Evolutionary conservation across 2,797 vertebrate genomes (phyloP).

Genomic region (Argentina silus): DNA sequence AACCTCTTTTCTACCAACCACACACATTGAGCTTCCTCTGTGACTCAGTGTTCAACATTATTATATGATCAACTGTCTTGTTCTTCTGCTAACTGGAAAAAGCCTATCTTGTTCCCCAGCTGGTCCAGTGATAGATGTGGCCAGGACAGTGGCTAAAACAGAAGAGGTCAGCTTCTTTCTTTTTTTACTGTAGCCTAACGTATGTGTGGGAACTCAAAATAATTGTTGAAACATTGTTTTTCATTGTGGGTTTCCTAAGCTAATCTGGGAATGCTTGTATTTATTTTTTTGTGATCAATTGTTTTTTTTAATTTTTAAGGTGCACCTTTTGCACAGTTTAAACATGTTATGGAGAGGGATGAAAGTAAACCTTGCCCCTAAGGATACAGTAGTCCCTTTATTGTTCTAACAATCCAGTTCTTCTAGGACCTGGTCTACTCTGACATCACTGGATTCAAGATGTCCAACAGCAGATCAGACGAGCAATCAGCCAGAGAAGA

Average conservation of each 20-base stretch:
- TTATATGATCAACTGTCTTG: no score
- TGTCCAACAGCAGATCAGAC: neutral
- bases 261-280: neutral
- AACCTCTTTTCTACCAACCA: neutral
- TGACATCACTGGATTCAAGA: conserved; percentile 31
- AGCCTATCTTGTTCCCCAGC: neutral
- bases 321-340: no score
- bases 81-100: neutral
- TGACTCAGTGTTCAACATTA: neutral
- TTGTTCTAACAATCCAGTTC: no score
- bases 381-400: no score
- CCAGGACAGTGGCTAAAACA: neutral
- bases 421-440: conserved; percentile 59
- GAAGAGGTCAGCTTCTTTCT: neutral
- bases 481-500: neutral
- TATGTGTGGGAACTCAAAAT: neutral
- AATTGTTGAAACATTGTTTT: no score
- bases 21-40: neutral
- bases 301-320: no score
- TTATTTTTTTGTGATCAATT: no score
- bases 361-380: no score
- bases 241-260: neutral
- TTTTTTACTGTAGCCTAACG: neutral
- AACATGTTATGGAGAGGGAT: no score
- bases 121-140: neutral